Conservation (phyloP, 2,113 vertebrate species). For the Taurulus bubalis region DNA sequence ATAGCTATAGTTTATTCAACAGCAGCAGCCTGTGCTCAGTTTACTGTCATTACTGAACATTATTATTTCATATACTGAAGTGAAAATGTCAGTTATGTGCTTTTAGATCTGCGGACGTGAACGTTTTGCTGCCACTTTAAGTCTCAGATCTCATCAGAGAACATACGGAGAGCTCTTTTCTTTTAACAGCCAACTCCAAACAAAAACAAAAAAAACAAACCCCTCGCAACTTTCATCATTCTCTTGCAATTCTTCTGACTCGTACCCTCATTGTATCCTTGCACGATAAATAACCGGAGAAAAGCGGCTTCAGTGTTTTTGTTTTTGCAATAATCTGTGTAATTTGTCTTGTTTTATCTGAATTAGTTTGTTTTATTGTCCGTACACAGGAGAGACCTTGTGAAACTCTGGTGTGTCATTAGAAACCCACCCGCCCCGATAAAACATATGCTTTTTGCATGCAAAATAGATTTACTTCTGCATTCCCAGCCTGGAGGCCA, state of each 20-base stretch:
- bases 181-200: background rate
- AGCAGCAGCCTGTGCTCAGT: constrained; percentile 11
- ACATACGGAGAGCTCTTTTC: background rate
- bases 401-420: background rate
- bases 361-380: background rate
- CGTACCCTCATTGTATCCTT: background rate
- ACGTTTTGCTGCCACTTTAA: constrained; percentile 23
- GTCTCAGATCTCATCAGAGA: constrained; percentile 29
- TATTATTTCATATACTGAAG: constrained; percentile 31
- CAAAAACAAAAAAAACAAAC: constrained; percentile 27
- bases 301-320: background rate
- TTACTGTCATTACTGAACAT: constrained; percentile 34
- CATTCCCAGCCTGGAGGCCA: constrained; percentile 11
- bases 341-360: background rate
- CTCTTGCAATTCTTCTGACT: background rate
- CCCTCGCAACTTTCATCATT: background rate
- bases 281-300: background rate
- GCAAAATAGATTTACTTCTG: background rate
- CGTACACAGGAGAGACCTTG: no score
- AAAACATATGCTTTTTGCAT: background rate
- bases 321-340: background rate
- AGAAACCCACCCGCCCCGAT: background rate
- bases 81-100: constrained; percentile 23
- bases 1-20: constrained; percentile 35
- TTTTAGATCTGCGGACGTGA: constrained; percentile 25